Evolutionary conservation across 2,888 invertebrate genomes (phyloP).

Genomic region (Amblyjoppa fuscipennis): DNA sequence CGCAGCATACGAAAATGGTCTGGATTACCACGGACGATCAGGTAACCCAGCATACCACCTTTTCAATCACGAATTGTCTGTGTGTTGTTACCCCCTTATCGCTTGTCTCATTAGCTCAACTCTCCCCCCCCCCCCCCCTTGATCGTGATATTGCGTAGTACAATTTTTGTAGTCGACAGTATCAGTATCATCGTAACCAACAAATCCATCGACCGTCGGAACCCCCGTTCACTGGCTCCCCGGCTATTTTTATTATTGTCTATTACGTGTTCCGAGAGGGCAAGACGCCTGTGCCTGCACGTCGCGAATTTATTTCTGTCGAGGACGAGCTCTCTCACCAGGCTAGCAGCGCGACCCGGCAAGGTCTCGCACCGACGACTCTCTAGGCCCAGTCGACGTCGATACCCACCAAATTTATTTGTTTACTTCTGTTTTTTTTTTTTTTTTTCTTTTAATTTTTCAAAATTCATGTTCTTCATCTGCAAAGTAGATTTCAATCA

Average conservation of each 20-base stretch:
- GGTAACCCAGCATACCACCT: slow-evolving; percentile 75
- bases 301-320: slow-evolving; percentile 61
- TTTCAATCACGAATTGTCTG: slow-evolving; percentile 38
- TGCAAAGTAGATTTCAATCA: neutral
- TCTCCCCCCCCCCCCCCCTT: neutral
- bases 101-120: slow-evolving; percentile 37
- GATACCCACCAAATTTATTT: neutral
- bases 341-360: slow-evolving; percentile 29
- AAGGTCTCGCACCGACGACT: slow-evolving; percentile 3
- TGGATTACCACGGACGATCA: slow-evolving; percentile 84
- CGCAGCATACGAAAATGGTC: slow-evolving; percentile 84
- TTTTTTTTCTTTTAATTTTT: neutral
- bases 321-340: slow-evolving; percentile 51
- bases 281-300: slow-evolving; percentile 11
- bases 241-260: slow-evolving; percentile 64
- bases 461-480: neutral
- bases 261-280: slow-evolving; percentile 47
- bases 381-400: neutral
- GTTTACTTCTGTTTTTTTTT: neutral
- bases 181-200: neutral
- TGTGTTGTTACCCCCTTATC: slow-evolving; percentile 54
- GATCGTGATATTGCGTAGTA: slow-evolving; percentile 43
- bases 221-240: slow-evolving; percentile 28
- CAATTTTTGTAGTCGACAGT: neutral
- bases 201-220: slow-evolving; percentile 1